Evolutionary conservation across 2,113 vertebrate genomes (phyloP).

Genomic region (Sturnus vulgaris): DNA sequence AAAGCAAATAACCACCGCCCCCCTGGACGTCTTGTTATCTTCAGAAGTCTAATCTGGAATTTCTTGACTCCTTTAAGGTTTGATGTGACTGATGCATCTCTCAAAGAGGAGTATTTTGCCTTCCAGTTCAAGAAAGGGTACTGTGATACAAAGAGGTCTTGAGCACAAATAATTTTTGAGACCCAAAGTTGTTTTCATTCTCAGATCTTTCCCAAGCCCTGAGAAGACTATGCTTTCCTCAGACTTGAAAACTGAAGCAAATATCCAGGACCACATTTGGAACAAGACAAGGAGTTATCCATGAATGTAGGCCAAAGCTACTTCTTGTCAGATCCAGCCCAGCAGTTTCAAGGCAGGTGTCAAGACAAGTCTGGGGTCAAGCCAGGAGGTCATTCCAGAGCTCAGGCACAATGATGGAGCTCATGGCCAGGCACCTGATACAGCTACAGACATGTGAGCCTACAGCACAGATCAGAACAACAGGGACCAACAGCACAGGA

Average conservation of each 20-base stretch:
- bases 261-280: not conserved
- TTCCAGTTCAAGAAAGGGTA: not conserved
- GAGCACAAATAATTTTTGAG: not conserved
- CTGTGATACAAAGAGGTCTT: not conserved
- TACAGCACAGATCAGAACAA: not conserved
- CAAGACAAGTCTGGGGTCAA: not conserved
- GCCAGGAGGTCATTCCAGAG: not conserved
- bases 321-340: not conserved
- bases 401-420: fast-evolving
- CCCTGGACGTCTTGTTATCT: not conserved
- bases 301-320: not conserved
- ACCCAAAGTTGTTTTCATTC: not conserved
- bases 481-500: not conserved
- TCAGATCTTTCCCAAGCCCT: not conserved
- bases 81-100: not conserved
- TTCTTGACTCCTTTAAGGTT: not conserved
- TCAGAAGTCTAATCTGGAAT: not conserved
- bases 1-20: not conserved
- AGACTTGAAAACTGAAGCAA: not conserved
- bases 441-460: not conserved
- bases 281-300: not conserved
- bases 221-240: not conserved
- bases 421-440: not conserved
- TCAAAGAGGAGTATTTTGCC: not conserved
- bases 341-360: not conserved